These are phyloP conservation scores for Sebastes schlegelii DNA, from an alignment of 2,113 vertebrate species.

Conservation along the genomic window DNA sequence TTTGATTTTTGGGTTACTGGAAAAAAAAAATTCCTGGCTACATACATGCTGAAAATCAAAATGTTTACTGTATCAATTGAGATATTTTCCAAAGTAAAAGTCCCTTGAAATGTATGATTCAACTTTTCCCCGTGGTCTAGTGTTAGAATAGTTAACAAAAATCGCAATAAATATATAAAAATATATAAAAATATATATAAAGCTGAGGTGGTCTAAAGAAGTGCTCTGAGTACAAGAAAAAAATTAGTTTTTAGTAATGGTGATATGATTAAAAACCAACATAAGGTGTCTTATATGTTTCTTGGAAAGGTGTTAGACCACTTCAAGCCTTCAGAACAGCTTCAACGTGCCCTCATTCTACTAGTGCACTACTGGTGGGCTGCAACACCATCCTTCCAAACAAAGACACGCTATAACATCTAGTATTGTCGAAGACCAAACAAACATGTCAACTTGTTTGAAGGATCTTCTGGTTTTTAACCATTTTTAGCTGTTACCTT, in stretches of 20 bases:
- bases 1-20: too few species aligned
- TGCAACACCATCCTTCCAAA: too few species aligned
- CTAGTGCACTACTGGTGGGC: not conserved
- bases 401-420: not conserved
- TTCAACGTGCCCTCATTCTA: not conserved
- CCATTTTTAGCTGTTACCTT: not conserved
- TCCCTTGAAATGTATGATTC: too few species aligned
- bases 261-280: not conserved
- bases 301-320: not conserved
- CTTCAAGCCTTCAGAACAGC: not conserved
- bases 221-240: not conserved
- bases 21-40: too few species aligned
- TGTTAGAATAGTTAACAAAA: too few species aligned
- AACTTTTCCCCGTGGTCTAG: too few species aligned
- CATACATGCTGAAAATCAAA: too few species aligned
- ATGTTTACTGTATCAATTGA: too few species aligned
- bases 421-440: not conserved
- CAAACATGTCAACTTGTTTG: not conserved
- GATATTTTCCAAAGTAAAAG: too few species aligned
- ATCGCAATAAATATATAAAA: too few species aligned
- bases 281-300: not conserved
- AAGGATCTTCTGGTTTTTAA: not conserved
- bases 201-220: not conserved
- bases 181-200: not conserved
- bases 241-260: not conserved